These are phyloP conservation scores for Acromyrmex heyeri DNA, from an alignment of 1,140 invertebrate genomes.

Conservation along the genomic window DNA sequence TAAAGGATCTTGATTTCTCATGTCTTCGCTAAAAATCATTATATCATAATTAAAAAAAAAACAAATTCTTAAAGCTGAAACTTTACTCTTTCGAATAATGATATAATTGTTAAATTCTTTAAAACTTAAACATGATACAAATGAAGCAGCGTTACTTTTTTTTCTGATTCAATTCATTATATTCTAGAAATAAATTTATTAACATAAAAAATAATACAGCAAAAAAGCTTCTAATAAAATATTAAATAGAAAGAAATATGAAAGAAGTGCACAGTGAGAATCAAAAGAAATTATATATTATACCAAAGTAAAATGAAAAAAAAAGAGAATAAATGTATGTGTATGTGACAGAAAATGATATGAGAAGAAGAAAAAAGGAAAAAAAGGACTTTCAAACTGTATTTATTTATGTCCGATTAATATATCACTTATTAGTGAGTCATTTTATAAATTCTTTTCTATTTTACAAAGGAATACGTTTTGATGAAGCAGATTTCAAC, in stretches of 20 bases:
- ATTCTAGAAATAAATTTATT: conserved; percentile 9
- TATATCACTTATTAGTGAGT: conserved; percentile 74
- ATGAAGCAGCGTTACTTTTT: too few species aligned
- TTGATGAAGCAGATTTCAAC: conserved; percentile 42
- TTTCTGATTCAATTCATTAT: neutral
- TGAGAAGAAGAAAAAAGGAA: neutral
- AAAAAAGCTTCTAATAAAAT: neutral
- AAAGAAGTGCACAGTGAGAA: neutral
- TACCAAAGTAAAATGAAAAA: neutral
- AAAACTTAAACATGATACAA: too few species aligned
- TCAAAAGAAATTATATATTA: neutral
- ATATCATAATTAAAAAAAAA: too few species aligned
- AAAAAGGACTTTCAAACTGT: neutral
- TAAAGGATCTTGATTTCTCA: too few species aligned
- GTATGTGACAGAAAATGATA: neutral
- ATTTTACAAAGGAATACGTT: conserved; percentile 61
- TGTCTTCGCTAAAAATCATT: too few species aligned
- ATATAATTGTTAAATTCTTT: too few species aligned
- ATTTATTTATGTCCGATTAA: conserved; percentile 75
- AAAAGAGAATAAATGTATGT: neutral
- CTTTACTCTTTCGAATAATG: too few species aligned
- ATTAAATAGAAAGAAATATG: neutral
- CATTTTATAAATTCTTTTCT: conserved; percentile 75
- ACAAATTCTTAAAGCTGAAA: too few species aligned
- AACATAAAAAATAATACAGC: neutral